Conservation (phyloP, 2,797 vertebrate species). For the Aeoliscus strigatus region DNA sequence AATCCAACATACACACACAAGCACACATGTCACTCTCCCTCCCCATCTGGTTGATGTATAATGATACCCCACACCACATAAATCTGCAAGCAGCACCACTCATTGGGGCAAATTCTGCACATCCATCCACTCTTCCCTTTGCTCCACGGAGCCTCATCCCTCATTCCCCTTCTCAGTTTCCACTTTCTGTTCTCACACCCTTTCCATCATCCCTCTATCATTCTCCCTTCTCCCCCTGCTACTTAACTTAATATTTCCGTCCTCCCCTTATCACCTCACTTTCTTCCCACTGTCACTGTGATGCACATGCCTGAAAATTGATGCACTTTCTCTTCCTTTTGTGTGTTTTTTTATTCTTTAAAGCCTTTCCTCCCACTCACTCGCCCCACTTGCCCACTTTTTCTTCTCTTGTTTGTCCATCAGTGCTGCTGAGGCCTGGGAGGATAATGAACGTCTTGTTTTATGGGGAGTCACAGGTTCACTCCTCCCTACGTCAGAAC, state of each 20-base stretch:
- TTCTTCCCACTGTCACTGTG: constrained; percentile 38
- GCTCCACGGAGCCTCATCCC: constrained; percentile 63
- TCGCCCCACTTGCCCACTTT: constrained; percentile 17
- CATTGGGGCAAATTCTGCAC: constrained; percentile 64
- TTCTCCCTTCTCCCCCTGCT: constrained; percentile 40
- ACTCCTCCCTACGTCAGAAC: constrained; percentile 37
- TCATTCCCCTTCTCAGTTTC: constrained; percentile 60
- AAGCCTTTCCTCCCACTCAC: constrained; percentile 27
- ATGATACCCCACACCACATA: constrained; percentile 62
- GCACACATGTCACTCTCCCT: constrained; percentile 34
- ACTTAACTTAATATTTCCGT: constrained; percentile 59
- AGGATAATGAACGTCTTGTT: constrained; percentile 50
- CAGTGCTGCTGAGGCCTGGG: constrained; percentile 24
- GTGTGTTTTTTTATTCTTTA: constrained; percentile 14
- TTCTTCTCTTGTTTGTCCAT: constrained; percentile 39
- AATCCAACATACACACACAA: constrained; percentile 31
- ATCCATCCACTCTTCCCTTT: constrained; percentile 50
- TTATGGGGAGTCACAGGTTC: constrained; percentile 53
- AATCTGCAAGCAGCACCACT: constrained; percentile 59
- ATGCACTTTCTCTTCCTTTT: constrained; percentile 45
- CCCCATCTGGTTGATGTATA: constrained; percentile 56
- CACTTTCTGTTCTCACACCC: constrained; percentile 57
- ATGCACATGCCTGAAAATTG: constrained; percentile 35
- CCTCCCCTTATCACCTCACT: constrained; percentile 55
- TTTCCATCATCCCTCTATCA: constrained; percentile 54